phyloP scores from a whole-genome alignment of 2,888 invertebrate species.

The Xestia sexstrigata region DNA sequence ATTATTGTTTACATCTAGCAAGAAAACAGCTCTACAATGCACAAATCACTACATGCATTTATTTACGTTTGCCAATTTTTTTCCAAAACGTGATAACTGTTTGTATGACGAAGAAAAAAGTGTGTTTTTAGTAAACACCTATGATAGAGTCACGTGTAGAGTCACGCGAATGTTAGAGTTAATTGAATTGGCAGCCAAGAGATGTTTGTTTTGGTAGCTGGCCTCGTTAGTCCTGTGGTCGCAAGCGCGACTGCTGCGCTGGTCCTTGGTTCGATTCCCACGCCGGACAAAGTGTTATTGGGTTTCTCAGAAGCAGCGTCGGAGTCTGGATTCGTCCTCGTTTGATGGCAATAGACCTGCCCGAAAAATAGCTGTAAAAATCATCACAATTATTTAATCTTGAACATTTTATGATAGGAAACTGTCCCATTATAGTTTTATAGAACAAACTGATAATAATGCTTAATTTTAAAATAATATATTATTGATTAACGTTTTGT shows the following conservation, averaged over 20 bases:
- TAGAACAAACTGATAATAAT: too few relatives aligned
- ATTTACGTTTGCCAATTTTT: conserved; percentile 3
- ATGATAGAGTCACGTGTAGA: conserved; percentile 40
- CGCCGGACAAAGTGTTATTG: background rate
- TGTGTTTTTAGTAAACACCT: conserved; percentile 49
- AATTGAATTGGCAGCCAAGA: conserved; percentile 17
- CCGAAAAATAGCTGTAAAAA: background rate
- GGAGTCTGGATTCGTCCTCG: background rate
- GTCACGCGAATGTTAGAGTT: conserved; percentile 43
- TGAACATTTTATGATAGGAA: background rate
- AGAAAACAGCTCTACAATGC: background rate
- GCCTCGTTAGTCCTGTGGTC: background rate
- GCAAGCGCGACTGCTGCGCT: background rate
- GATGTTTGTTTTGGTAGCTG: background rate
- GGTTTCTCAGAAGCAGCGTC: background rate
- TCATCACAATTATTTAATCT: background rate
- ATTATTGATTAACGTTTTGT: too few relatives aligned
- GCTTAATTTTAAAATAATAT: too few relatives aligned
- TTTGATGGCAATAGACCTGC: background rate
- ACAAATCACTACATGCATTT: conserved; percentile 16
- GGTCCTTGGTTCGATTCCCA: background rate
- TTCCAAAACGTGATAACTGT: background rate
- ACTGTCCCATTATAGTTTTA: background rate
- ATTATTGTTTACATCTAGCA: background rate
- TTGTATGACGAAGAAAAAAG: background rate